Conservation (phyloP, 2,888 invertebrate species). For the Agriopis marginaria region DNA sequence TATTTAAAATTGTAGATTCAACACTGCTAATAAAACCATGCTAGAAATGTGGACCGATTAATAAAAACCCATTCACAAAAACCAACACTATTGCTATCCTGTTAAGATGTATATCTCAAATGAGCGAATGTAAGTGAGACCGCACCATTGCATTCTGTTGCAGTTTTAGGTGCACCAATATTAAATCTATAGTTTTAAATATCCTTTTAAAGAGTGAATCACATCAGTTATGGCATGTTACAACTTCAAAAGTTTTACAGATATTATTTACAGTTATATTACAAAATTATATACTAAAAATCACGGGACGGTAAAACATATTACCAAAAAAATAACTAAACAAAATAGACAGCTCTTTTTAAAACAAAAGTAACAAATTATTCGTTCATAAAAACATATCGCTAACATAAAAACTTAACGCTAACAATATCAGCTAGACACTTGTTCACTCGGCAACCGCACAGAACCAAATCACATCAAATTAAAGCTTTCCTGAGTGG, state of each 20-base stretch:
- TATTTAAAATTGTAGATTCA: too few relatives aligned
- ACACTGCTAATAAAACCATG: too few relatives aligned
- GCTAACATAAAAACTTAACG: conserved; percentile 73
- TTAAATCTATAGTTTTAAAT: too few relatives aligned
- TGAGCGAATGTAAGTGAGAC: too few relatives aligned
- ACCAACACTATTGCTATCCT: too few relatives aligned
- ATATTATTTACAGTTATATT: conserved; percentile 39
- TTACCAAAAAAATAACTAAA: conserved; percentile 55
- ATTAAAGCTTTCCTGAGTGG: conserved; percentile 75
- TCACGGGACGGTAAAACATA: conserved; percentile 47
- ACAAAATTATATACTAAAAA: conserved; percentile 44
- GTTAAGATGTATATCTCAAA: too few relatives aligned
- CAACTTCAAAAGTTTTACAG: conserved; percentile 31
- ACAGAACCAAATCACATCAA: conserved; percentile 61
- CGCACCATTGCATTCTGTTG: too few relatives aligned
- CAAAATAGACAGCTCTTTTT: conserved; percentile 76
- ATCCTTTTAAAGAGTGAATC: conserved; percentile 16
- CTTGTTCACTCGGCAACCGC: conserved; percentile 55
- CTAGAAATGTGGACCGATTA: too few relatives aligned
- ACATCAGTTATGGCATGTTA: conserved; percentile 36
- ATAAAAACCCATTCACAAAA: too few relatives aligned
- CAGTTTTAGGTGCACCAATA: too few relatives aligned
- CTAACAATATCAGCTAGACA: conserved; percentile 58
- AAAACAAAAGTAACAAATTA: conserved; percentile 78
- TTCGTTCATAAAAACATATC: conserved; percentile 49